Evolutionary conservation across 2,888 invertebrate genomes (phyloP), one percentile per base, ranked within the genome.

Genomic region (Netelia fuscicornis): DNA sequence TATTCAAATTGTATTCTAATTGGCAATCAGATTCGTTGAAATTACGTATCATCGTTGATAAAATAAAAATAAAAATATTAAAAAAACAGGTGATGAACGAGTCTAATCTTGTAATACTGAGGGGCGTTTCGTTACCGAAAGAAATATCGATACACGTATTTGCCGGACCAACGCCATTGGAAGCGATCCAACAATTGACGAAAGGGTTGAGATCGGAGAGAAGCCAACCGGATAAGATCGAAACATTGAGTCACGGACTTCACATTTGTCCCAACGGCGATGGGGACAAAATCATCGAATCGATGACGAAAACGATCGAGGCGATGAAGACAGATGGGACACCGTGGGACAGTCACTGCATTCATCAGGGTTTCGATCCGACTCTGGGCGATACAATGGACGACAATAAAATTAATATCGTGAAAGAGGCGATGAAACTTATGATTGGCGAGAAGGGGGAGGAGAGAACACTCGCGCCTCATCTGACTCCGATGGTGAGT

Each of bases 281-380:
- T 60, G 62, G 75, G 23, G 23, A 74, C 42, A 20, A 81, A 37
- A 52, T 77, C 20, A 48, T 77, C 9, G 56, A 54, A 8, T 74
- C 77, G 0, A 56, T 89, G 42, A 54, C 20, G 0, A 3, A 9
- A 3, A 11, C 65, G 2, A 81, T 87, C 17, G 58, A 58, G 0
- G 30, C n/a, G 1, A 77, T 87, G 72, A 30, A 75, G 2, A 17
- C n/a, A 17, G 2, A 48, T 1, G 37, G 65, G 11, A 79, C 77
- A 1, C 88, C 89, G 9, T 89, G 88, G 88, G 89, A 89, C 71
- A 89, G 87, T 17, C 89, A 90, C 65, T 90, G 90, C 68, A 70
- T 90, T 37, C 77, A 88, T 80, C 86, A 85, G 23, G 71, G 74
- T 20, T 86, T 89, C 20, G 67, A 75, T 72, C 76, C 85, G 0